Evolutionary conservation across 2,113 vertebrate species (phyloP).

Genomic region (Panthera uncia): DNA sequence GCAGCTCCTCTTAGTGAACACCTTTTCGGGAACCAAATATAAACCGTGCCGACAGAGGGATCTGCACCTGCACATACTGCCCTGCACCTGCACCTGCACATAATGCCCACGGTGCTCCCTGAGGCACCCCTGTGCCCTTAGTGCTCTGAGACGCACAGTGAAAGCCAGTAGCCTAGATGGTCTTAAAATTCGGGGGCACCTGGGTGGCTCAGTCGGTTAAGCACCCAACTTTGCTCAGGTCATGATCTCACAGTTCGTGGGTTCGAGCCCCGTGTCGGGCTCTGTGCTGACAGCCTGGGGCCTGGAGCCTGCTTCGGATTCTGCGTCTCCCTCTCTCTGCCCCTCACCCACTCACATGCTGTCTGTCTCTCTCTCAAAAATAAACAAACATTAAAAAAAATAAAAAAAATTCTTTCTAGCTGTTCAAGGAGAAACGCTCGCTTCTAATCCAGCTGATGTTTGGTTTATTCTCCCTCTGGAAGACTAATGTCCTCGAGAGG

Average conservation of each 20-base stretch:
- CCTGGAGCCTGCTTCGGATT: too few species aligned
- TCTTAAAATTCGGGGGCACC: background rate
- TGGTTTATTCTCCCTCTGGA: background rate
- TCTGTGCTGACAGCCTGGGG: too few species aligned
- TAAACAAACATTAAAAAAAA: background rate
- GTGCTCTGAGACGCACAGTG: background rate
- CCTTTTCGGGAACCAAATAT: background rate
- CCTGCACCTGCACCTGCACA: too few species aligned
- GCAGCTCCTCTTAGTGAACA: background rate
- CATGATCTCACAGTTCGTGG: too few species aligned
- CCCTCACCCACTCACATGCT: too few species aligned
- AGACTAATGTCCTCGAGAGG: background rate
- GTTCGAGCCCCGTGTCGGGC: too few species aligned
- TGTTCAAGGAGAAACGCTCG: background rate
- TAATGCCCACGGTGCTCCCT: background rate
- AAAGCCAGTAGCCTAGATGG: background rate
- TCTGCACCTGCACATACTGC: too few species aligned
- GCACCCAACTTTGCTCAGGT: too few species aligned
- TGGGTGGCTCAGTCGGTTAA: too few species aligned
- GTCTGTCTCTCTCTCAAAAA: too few species aligned
- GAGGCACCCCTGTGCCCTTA: background rate
- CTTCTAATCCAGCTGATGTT: background rate
- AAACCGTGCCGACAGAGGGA: background rate
- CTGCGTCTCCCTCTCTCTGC: too few species aligned
- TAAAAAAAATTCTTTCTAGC: background rate